A percentile compares a stretch with the other conserved stretches of the same genome.
Evolutionary conservation across 2,888 invertebrate genomes (phyloP).

Genomic region (Plebejus melissa): DNA sequence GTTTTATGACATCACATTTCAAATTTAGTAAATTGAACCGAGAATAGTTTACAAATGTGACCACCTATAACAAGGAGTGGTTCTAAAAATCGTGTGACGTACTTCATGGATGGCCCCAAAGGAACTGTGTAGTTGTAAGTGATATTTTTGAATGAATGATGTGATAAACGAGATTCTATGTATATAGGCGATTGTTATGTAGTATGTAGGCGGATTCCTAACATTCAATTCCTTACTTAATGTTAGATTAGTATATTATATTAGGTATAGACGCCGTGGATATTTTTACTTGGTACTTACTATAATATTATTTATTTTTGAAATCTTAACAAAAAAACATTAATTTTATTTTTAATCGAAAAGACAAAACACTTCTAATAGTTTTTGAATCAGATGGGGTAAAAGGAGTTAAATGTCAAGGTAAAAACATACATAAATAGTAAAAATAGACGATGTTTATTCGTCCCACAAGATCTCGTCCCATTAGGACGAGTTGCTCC

Average conservation of each 20-base stretch:
- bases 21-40: too few relatives aligned
- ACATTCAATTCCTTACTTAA: slow-evolving; percentile 21
- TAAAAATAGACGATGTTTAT: background rate
- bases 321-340: background rate
- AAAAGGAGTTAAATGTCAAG: background rate
- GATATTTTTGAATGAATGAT: slow-evolving; percentile 72
- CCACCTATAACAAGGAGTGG: too few relatives aligned
- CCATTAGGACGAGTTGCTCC: background rate
- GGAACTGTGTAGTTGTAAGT: slow-evolving; percentile 44
- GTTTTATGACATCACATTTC: too few relatives aligned
- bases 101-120: background rate
- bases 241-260: slow-evolving; percentile 6
- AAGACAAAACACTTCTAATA: background rate
- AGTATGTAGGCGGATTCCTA: slow-evolving; percentile 45
- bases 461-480: background rate
- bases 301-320: background rate
- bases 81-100: too few relatives aligned
- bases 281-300: background rate
- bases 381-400: background rate
- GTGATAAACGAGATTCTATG: slow-evolving; percentile 70
- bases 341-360: background rate
- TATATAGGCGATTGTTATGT: slow-evolving; percentile 56
- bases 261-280: background rate
- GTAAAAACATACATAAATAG: background rate
- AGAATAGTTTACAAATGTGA: too few relatives aligned